Conservation (phyloP, 1,140 invertebrate genomes). For the Panagrolaimus sp. region DNA sequence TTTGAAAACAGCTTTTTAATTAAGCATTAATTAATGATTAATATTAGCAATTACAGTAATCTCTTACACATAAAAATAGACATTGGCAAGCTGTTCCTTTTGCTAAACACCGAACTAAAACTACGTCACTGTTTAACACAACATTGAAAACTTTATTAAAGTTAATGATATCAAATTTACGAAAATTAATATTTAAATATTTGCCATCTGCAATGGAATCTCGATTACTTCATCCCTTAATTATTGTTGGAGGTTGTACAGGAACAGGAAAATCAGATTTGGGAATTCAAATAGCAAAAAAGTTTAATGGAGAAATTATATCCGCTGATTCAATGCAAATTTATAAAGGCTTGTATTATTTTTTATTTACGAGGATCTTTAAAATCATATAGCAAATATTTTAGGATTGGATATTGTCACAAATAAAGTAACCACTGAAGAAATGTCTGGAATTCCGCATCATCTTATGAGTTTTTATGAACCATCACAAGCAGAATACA, state of each 20-base stretch:
- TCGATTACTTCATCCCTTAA: not conserved
- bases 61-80: too few species aligned
- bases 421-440: conserved; percentile 82
- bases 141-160: too few species aligned
- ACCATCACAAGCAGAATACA: conserved; percentile 70
- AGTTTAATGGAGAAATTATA: conserved; percentile 87
- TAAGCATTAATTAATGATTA: too few species aligned
- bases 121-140: too few species aligned
- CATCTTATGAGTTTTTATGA: conserved; percentile 82
- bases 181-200: too few species aligned
- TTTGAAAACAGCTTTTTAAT: too few species aligned
- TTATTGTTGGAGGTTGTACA: conserved; percentile 76
- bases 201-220: too few species aligned
- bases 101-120: too few species aligned
- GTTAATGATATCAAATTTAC: too few species aligned
- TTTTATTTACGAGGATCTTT: conserved; percentile 15
- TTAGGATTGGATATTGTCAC: conserved; percentile 78
- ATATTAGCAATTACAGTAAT: too few species aligned
- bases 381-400: not conserved
- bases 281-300: conserved; percentile 78
- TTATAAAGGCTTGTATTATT: conserved; percentile 51
- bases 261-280: conserved; percentile 94
- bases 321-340: conserved; percentile 99
- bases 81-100: too few species aligned
- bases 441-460: conserved; percentile 71